A percentile compares a stretch with the other conserved stretches of the same genome.
These are phyloP conservation scores for Halotydeus destructor DNA, from an alignment of 1,140 invertebrate species.

Conservation along the genomic window DNA sequence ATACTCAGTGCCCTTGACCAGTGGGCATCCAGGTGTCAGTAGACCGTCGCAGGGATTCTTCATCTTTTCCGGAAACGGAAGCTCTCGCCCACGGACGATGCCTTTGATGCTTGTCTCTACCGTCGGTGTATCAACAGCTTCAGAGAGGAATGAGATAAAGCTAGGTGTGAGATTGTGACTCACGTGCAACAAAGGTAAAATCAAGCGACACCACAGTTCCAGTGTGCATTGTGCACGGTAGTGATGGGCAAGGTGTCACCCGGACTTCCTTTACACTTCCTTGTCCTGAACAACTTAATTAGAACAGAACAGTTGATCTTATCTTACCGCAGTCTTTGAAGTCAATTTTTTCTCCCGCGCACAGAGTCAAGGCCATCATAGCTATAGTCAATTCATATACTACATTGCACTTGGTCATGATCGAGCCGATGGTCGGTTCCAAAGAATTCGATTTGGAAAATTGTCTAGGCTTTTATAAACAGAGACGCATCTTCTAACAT, in stretches of 20 bases:
- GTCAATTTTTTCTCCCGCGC: no score
- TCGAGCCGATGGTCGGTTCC: no score
- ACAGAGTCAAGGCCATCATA: no score
- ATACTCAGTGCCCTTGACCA: slow-evolving; percentile 10
- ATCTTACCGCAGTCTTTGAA: no score
- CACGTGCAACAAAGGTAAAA: slow-evolving; percentile 15
- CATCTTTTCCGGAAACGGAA: slow-evolving; percentile 13
- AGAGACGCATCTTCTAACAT: no score
- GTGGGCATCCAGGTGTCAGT: slow-evolving; percentile 10
- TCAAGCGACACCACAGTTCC: slow-evolving; percentile 16
- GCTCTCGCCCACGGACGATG: slow-evolving; percentile 12
- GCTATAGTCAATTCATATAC: no score
- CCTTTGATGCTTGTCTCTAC: slow-evolving; percentile 14
- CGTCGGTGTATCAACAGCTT: no score
- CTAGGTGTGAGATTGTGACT: neutral
- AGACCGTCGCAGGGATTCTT: slow-evolving; percentile 11
- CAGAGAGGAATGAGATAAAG: neutral
- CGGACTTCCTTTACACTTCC: slow-evolving; percentile 15
- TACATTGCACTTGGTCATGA: no score
- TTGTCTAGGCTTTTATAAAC: no score
- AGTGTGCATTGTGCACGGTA: slow-evolving; percentile 14
- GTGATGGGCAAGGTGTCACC: slow-evolving; percentile 8
- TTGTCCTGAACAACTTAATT: neutral
- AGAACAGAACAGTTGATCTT: no score
- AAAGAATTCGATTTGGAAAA: no score